A percentile compares a stretch with the other conserved stretches of the same genome.
These are phyloP conservation scores for Cyrtodaria siliqua DNA, from an alignment of 2,888 invertebrate genomes.

Conservation along the genomic window DNA sequence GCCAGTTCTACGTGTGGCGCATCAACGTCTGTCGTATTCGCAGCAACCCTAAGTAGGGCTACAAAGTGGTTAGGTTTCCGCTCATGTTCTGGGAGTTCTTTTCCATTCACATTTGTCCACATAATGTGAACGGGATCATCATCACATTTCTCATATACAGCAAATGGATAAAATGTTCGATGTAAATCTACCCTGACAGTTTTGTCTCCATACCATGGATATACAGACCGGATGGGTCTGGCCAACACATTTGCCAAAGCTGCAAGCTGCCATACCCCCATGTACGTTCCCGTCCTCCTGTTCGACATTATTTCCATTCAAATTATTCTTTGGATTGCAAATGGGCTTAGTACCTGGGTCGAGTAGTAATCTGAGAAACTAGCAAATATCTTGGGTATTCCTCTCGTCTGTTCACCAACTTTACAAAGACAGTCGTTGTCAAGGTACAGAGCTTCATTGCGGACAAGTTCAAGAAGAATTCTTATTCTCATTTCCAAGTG, in stretches of 20 bases:
- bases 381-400: conserved; percentile 8
- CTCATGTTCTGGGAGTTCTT: conserved; percentile 9
- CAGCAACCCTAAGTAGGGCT: conserved; percentile 14
- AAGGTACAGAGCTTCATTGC: conserved; percentile 1
- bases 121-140: conserved; percentile 21
- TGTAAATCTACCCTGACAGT: conserved; percentile 25
- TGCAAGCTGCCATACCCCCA: conserved; percentile 30
- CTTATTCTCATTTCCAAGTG: conserved; percentile 5
- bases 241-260: conserved; percentile 19
- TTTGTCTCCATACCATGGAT: conserved; percentile 18
- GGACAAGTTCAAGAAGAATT: conserved; percentile 5
- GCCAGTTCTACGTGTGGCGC: too few species aligned
- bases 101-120: conserved; percentile 26
- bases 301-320: neutral
- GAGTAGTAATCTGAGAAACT: conserved; percentile 4
- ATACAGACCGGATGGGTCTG: conserved; percentile 20
- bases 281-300: conserved; percentile 11
- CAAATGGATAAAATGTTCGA: conserved; percentile 24
- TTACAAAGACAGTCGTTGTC: neutral
- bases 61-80: conserved; percentile 32
- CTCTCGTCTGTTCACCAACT: too few species aligned
- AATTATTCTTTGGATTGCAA: conserved; percentile 5
- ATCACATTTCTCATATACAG: neutral
- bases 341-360: neutral
- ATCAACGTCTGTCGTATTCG: too few species aligned